These are phyloP conservation scores for Phoenicopterus ruber DNA, from an alignment of 2,113 vertebrate species.

Conservation along the genomic window DNA sequence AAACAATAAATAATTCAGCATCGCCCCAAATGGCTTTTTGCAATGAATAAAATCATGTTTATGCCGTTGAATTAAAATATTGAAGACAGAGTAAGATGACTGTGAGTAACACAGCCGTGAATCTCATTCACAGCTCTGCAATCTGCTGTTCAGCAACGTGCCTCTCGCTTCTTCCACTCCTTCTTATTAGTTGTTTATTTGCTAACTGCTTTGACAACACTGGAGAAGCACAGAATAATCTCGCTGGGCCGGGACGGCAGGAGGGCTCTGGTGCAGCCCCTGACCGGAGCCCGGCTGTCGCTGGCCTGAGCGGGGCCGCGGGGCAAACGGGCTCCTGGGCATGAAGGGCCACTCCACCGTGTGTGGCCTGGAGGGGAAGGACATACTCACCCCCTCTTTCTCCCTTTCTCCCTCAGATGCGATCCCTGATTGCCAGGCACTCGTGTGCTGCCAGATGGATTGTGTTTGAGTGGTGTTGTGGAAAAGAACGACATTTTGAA, in stretches of 20 bases:
- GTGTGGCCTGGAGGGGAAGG: background rate
- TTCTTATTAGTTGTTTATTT: background rate
- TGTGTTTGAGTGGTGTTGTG: rapidly evolving
- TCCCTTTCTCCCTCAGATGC: background rate
- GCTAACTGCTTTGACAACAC: background rate
- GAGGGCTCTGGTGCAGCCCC: background rate
- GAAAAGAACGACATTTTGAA: background rate
- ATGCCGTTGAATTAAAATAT: background rate
- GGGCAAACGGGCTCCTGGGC: background rate
- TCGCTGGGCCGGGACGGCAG: rapidly evolving
- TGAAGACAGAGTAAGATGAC: background rate
- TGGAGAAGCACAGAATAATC: background rate
- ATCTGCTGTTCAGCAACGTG: background rate
- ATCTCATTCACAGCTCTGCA: background rate
- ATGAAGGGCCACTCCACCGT: background rate
- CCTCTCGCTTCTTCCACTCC: background rate
- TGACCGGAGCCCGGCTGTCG: background rate
- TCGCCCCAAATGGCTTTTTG: background rate
- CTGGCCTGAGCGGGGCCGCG: background rate
- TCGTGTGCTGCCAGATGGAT: background rate
- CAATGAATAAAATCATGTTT: background rate
- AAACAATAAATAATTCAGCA: background rate
- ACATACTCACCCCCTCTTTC: background rate
- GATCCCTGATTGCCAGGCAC: background rate
- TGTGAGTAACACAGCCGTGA: background rate